Conservation (phyloP, 2,888 invertebrate genomes). For the Drosophila bunnanda region DNA sequence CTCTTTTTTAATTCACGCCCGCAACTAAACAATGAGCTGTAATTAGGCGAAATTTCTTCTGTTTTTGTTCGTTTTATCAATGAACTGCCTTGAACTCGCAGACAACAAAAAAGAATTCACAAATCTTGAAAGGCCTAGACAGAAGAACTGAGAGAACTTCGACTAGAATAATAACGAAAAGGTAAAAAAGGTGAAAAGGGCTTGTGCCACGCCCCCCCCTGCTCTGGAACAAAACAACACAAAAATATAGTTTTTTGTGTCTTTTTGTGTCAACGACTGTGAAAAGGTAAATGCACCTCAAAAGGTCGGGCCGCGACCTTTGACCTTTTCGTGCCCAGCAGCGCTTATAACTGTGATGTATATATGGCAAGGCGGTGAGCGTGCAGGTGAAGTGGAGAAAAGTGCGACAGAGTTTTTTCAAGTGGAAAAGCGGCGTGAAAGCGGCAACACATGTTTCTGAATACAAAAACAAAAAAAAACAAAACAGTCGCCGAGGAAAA, state of each 20-base stretch:
- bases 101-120: slow-evolving; percentile 10
- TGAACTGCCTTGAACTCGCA: slow-evolving; percentile 72
- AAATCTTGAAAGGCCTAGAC: slow-evolving; percentile 30
- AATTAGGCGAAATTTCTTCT: slow-evolving; percentile 37
- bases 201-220: slow-evolving; percentile 38
- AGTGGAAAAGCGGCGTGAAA: slow-evolving; percentile 69
- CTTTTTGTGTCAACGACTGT: slow-evolving; percentile 62
- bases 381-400: slow-evolving; percentile 5
- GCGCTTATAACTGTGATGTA: slow-evolving; percentile 38
- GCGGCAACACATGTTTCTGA: slow-evolving; percentile 51
- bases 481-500: neutral
- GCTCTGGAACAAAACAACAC: slow-evolving; percentile 2
- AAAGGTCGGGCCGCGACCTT: slow-evolving; percentile 54
- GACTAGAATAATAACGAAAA: slow-evolving; percentile 22
- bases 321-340: slow-evolving; percentile 67
- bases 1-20: slow-evolving; percentile 17
- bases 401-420: slow-evolving; percentile 36
- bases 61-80: slow-evolving; percentile 40
- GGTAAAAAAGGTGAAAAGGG: slow-evolving; percentile 7
- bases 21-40: slow-evolving; percentile 30
- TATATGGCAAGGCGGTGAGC: too few species aligned
- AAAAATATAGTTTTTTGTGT: slow-evolving; percentile 18
- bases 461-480: neutral
- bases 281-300: slow-evolving; percentile 75
- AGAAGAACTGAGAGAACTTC: slow-evolving; percentile 41